These are phyloP conservation scores for Neomonachus schauinslandi DNA, from an alignment of 2,113 vertebrate species.

Conservation along the genomic window DNA sequence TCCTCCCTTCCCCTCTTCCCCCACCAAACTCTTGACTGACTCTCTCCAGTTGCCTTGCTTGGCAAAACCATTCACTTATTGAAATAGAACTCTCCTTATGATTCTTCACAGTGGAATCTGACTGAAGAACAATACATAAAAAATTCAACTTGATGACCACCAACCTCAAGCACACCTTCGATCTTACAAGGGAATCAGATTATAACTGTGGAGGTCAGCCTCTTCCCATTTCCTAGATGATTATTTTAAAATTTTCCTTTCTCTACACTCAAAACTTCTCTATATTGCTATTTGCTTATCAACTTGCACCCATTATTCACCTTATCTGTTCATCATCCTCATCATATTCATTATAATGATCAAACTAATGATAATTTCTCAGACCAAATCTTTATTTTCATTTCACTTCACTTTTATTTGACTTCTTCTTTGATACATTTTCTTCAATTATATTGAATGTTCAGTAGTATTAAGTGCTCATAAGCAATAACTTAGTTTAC, in stretches of 20 bases:
- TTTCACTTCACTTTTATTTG: neutral
- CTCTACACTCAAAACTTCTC: neutral
- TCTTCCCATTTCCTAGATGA: neutral
- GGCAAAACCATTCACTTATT: neutral
- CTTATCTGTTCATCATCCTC: neutral
- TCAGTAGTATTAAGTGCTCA: neutral
- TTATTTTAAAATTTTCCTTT: neutral
- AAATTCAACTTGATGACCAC: neutral
- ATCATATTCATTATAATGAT: neutral
- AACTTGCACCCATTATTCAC: neutral
- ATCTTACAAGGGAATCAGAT: neutral
- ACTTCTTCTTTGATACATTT: neutral
- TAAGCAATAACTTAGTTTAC: neutral
- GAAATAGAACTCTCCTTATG: neutral
- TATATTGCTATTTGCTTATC: neutral
- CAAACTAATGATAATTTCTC: neutral
- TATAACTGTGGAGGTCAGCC: neutral
- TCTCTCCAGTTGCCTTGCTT: neutral
- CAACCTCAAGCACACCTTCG: neutral
- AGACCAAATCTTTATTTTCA: neutral
- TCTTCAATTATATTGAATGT: neutral
- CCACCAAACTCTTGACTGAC: neutral
- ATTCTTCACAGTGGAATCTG: neutral
- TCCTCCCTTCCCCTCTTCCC: neutral
- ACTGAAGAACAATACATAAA: neutral